phyloP scores from a whole-genome alignment of 2,888 invertebrate species.

The Caenorhabditis sp. region DNA sequence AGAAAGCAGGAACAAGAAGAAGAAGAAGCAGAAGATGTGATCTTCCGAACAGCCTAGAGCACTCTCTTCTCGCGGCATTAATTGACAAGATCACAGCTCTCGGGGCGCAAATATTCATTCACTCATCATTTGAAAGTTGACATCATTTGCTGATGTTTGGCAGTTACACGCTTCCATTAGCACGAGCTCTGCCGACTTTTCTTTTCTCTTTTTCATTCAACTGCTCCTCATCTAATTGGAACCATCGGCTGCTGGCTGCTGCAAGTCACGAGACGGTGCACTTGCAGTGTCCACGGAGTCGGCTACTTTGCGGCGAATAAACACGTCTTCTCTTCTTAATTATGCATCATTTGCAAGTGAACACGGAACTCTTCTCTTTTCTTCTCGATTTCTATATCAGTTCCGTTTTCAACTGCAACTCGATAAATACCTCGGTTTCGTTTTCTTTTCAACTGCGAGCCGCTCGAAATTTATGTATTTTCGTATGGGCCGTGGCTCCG shows the following conservation, averaged over 20 bases:
- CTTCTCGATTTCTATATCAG: conserved; percentile 1
- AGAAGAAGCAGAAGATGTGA: too few relatives aligned
- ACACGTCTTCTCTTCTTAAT: conserved; percentile 16
- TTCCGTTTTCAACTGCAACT: not conserved
- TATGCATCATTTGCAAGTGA: conserved; percentile 17
- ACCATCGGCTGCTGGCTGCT: not conserved
- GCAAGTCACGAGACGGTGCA: conserved; percentile 32
- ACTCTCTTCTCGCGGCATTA: not conserved
- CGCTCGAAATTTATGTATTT: conserved; percentile 48
- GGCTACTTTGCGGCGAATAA: conserved; percentile 10
- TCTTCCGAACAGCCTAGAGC: too few relatives aligned
- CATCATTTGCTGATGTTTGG: conserved; percentile 23
- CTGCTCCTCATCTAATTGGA: conserved; percentile 16
- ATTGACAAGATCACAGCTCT: conserved; percentile 15
- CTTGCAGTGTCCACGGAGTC: conserved; percentile 27
- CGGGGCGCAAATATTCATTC: too few relatives aligned
- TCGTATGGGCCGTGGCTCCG: conserved; percentile 5
- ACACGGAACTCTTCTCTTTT: conserved; percentile 8
- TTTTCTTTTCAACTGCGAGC: not conserved
- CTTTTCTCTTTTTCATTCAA: not conserved
- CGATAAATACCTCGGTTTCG: conserved; percentile 2
- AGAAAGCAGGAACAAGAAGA: too few relatives aligned
- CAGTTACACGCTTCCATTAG: conserved; percentile 10
- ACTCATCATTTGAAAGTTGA: conserved; percentile 1
- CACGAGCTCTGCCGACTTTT: not conserved